These are phyloP conservation scores for Ceratoteleas bidentatus DNA, from an alignment of 1,140 invertebrate species.

Conservation along the genomic window DNA sequence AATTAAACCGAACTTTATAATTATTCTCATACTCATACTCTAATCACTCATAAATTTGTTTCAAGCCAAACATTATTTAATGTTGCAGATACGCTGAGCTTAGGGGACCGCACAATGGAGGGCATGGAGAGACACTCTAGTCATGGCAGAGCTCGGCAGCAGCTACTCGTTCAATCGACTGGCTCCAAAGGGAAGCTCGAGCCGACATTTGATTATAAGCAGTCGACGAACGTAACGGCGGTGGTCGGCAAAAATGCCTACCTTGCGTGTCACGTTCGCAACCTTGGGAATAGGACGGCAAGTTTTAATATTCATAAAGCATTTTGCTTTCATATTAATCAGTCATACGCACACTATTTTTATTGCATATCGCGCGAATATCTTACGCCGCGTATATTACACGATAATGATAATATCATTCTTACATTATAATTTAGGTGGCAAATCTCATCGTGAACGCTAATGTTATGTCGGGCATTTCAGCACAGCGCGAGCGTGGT, in stretches of 20 bases:
- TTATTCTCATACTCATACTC: slow-evolving; percentile 9
- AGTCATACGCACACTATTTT: slow-evolving; percentile 37
- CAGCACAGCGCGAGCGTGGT: slow-evolving; percentile 4
- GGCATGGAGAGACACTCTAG: slow-evolving; percentile 74
- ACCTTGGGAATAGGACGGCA: slow-evolving; percentile 90
- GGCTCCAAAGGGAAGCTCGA: slow-evolving; percentile 79
- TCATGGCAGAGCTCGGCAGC: slow-evolving; percentile 76
- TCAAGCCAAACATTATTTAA: slow-evolving; percentile 56
- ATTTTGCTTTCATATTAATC: slow-evolving; percentile 62
- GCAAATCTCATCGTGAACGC: slow-evolving; percentile 13
- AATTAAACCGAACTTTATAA: slow-evolving; percentile 31
- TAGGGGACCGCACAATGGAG: slow-evolving; percentile 77
- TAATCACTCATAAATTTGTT: slow-evolving; percentile 40
- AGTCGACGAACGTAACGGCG: slow-evolving; percentile 90
- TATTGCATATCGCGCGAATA: slow-evolving; percentile 33
- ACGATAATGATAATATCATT: slow-evolving; percentile 55
- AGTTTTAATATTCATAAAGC: slow-evolving; percentile 75
- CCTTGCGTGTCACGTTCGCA: slow-evolving; percentile 89
- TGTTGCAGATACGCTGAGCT: slow-evolving; percentile 78
- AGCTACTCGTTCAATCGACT: slow-evolving; percentile 74
- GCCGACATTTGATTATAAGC: slow-evolving; percentile 87
- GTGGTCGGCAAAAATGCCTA: slow-evolving; percentile 90
- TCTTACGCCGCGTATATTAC: slow-evolving; percentile 35
- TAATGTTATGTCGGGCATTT: slow-evolving; percentile 23
- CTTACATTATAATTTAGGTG: too few relatives aligned